A percentile compares a stretch with the other conserved stretches of the same genome.
Conservation (phyloP, 2,888 invertebrate species). For the Camptogramma bilineatum region DNA sequence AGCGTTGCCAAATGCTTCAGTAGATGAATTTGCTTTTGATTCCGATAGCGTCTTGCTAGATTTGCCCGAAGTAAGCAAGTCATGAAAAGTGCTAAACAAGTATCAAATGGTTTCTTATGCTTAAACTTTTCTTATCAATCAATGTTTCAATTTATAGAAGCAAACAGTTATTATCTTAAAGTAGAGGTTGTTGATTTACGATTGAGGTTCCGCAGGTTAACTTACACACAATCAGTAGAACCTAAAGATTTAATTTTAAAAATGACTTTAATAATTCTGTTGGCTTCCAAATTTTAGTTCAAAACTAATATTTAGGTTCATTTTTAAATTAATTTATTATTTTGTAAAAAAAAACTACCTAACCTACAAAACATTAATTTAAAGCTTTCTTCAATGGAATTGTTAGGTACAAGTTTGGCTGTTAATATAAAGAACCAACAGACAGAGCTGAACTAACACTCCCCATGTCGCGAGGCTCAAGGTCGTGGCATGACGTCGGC, state of each 20-base stretch:
- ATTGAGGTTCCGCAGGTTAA: neutral
- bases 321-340: no score
- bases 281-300: no score
- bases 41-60: slow-evolving; percentile 17
- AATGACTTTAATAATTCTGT: neutral
- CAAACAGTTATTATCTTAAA: slow-evolving; percentile 1
- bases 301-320: no score
- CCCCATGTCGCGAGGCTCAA: slow-evolving; percentile 67
- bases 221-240: neutral
- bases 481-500: slow-evolving; percentile 76
- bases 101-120: neutral
- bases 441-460: slow-evolving; percentile 47
- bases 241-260: neutral
- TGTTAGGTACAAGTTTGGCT: neutral
- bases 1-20: slow-evolving; percentile 59
- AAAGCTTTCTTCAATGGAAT: slow-evolving; percentile 1
- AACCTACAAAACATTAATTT: neutral
- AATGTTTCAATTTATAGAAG: no score
- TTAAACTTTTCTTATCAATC: neutral
- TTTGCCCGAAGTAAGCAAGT: slow-evolving; percentile 6
- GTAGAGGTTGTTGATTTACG: neutral
- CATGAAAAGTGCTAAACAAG: neutral
- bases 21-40: slow-evolving; percentile 38
- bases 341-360: neutral
- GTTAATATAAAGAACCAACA: slow-evolving; percentile 5